A percentile compares a stretch with the other conserved stretches of the same genome.
Evolutionary conservation across 2,888 invertebrate genomes (phyloP).

Genomic region (Clanis bilineata): DNA sequence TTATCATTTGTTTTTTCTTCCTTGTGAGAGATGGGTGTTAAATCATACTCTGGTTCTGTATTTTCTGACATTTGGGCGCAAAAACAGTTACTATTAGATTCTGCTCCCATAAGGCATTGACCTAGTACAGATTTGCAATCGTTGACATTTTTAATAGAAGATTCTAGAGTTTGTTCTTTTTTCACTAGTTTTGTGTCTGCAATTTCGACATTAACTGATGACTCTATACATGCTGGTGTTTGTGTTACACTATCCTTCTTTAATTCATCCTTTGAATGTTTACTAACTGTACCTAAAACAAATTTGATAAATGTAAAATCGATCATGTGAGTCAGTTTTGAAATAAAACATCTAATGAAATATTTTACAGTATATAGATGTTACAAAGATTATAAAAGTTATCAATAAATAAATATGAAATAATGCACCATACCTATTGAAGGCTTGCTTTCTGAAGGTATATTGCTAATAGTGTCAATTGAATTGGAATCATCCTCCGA

Average conservation of each 20-base stretch:
- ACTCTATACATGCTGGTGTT: neutral
- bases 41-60: slow-evolving; percentile 36
- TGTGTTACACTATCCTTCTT: neutral
- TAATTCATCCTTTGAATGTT: neutral
- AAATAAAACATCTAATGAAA: no score
- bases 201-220: no score
- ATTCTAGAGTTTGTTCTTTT: neutral
- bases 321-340: no score
- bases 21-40: slow-evolving; percentile 29
- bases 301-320: no score
- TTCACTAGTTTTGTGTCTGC: neutral
- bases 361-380: no score
- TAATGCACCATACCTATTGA: neutral
- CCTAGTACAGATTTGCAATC: slow-evolving; percentile 53
- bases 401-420: neutral
- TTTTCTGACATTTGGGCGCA: slow-evolving; percentile 50
- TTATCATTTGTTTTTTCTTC: slow-evolving; percentile 21
- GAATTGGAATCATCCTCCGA: neutral
- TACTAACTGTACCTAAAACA: neutral
- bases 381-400: no score
- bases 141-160: slow-evolving; percentile 14
- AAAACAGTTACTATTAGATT: slow-evolving; percentile 43
- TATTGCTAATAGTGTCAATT: neutral
- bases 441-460: neutral
- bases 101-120: slow-evolving; percentile 46